Base-by-base conservation (phyloP, 2,797 vertebrate genomes). In the Labeo calbasu region DNA sequence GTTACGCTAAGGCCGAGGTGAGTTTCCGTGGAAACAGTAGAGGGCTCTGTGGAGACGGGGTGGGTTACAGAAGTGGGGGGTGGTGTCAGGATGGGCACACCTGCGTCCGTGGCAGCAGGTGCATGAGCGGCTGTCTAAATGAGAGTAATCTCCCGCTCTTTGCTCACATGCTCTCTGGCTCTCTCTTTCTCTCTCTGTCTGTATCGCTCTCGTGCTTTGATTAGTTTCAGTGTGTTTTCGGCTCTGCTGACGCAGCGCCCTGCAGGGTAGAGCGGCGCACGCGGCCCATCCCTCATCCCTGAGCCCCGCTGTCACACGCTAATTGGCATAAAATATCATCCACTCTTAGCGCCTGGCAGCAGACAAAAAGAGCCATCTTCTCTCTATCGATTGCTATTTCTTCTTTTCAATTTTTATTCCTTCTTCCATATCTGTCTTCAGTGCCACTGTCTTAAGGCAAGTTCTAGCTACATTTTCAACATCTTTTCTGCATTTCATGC, bases 251-350 rank as follows among this genome's bases (percentile, higher is more conserved):
- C 88, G 93, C 91, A 92, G 90, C 90, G 93, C 92, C 92, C 94
- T 92, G 84, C 88, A 94, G 94, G 92, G 88, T 91, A 89, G 90
- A 48, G 91, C 87, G 88, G 89, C 90, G 91, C 92, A 91, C 91
- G 87, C 90, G 87, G 89, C 84, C 91, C 91, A 91, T 95, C 93
- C 89, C 90, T 92, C 94, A 95, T 93, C 90, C 89, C 90, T 86
- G 90, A 89, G 88, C 90, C 90, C 89, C 86, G 85, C 92, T 94
- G 92, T 95, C 94, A 94, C 86, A 86, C 89, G 81, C 92, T 95
- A 95, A 95, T 95, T 95, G 94, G 93, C 93, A 94, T 95, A 95
- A 95, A 94, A 95, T 95, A 95, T 96, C 93, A 91, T 93, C 92
- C 90, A 92, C 93, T 92, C 92, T 87, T 82, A 91, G 89, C 84